Evolutionary conservation across 1,140 invertebrate genomes (phyloP).

Genomic region (Nymphalis io): DNA sequence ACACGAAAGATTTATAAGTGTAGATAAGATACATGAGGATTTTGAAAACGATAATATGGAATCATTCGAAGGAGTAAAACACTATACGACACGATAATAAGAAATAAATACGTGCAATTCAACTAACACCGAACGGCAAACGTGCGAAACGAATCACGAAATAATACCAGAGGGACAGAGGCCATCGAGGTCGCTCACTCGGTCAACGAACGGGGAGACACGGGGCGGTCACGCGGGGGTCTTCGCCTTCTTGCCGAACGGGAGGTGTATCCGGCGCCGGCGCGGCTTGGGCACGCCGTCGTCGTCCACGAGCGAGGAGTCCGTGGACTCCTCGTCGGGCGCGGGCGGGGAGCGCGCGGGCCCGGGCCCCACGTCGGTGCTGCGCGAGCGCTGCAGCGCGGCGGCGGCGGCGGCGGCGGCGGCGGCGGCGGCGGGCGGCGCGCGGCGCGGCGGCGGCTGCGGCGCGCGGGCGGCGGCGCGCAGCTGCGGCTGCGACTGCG

Average conservation of each 20-base stretch:
- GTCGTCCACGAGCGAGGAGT: slow-evolving; percentile 72
- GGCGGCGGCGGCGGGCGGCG: slow-evolving; percentile 41
- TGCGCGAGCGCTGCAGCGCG: slow-evolving; percentile 56
- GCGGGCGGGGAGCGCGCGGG: slow-evolving; percentile 43
- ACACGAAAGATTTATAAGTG: background rate
- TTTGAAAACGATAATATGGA: background rate
- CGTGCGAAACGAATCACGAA: slow-evolving; percentile 14
- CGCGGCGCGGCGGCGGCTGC: slow-evolving; percentile 55
- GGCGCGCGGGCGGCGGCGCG: slow-evolving; percentile 51
- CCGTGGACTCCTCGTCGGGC: slow-evolving; percentile 55
- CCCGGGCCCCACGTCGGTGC: slow-evolving; percentile 59
- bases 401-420: slow-evolving; percentile 45
- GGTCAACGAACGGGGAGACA: background rate
- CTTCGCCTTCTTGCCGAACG: slow-evolving; percentile 71
- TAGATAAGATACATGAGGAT: too few relatives aligned
- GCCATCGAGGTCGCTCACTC: background rate
- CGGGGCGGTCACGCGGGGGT: slow-evolving; percentile 66
- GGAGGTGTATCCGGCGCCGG: slow-evolving; percentile 63
- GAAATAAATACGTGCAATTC: slow-evolving; percentile 12
- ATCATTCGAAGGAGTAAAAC: background rate
- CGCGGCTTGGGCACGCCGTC: slow-evolving; percentile 63
- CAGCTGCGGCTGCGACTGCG: slow-evolving; percentile 55
- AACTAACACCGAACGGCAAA: slow-evolving; percentile 18
- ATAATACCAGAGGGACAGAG: slow-evolving; percentile 9
- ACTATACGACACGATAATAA: slow-evolving; percentile 5